These are phyloP conservation scores for Ametastegia equiseti DNA, from an alignment of 2,888 invertebrate genomes.

Conservation along the genomic window DNA sequence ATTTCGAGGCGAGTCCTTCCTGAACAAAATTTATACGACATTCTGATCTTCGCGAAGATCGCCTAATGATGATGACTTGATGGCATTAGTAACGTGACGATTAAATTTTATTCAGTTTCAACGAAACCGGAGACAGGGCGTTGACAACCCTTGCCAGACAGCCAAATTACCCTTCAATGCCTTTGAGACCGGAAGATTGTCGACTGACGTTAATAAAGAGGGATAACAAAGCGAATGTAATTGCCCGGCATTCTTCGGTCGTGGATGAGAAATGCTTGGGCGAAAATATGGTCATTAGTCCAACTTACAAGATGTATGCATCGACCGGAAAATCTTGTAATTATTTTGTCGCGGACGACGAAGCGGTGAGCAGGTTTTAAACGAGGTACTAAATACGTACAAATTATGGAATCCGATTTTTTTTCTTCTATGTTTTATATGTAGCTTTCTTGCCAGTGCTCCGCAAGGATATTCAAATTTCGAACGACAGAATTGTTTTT, in stretches of 20 bases:
- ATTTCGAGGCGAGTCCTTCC: too few species aligned
- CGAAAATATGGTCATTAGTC: slow-evolving; percentile 65
- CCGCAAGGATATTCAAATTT: neutral
- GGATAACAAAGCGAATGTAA: slow-evolving; percentile 62
- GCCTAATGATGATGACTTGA: too few species aligned
- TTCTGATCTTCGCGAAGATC: too few species aligned
- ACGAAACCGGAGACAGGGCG: slow-evolving; percentile 73
- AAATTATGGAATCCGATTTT: neutral
- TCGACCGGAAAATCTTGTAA: slow-evolving; percentile 68
- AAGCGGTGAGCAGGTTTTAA: slow-evolving; percentile 73
- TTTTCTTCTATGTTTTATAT: too few species aligned
- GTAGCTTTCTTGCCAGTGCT: too few species aligned
- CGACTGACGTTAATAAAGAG: slow-evolving; percentile 69
- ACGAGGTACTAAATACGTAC: neutral
- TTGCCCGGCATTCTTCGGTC: slow-evolving; percentile 68
- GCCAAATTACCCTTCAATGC: slow-evolving; percentile 74
- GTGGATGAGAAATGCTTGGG: slow-evolving; percentile 67
- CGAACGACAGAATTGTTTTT: neutral
- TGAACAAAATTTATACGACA: too few species aligned
- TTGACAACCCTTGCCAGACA: slow-evolving; percentile 72
- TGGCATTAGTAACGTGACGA: neutral
- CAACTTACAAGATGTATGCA: slow-evolving; percentile 72
- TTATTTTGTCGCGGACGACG: slow-evolving; percentile 72
- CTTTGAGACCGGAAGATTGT: slow-evolving; percentile 70
- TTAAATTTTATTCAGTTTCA: slow-evolving; percentile 64